Base-by-base conservation (phyloP, 2,888 invertebrate genomes). In the Saturnia pavonia region DNA sequence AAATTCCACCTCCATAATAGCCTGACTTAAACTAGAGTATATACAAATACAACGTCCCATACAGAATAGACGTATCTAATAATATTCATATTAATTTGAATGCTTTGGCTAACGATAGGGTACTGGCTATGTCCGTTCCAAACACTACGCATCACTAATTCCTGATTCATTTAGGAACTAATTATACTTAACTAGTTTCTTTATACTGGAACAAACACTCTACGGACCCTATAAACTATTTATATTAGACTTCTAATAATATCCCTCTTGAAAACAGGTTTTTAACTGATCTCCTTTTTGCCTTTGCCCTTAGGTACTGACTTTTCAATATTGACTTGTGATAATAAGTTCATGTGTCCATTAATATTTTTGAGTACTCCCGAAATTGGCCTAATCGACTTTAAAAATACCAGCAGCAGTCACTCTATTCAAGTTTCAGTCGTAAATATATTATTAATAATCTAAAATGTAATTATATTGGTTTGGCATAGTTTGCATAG, bases 81-180 rank as follows among this genome's bases (percentile, higher is more conserved):
- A 73, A 85, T 92, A 92, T 92, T 86, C 92, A 93, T 92, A 92
- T 85, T 91, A 91, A 91, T 91, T 88, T 90, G 88, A 85, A 90
- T 92, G 91, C 93, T 93, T 93, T 93, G 93, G 93, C 92, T 92
- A 92, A 86, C 80, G 83, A 86, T 83, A 88, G 92, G 91, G 91
- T 84, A 84, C 82, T 85, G 82, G 83, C 84, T 60, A 27, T 75
- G 81, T 74, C 79, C 73, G 71, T 80, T 77, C 75, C 76, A 76
- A 76, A 68, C 27, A 75, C 76, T 76, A 73, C 68, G 68, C 48
- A 3, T 8, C 40, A 54, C 54, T 65, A 67, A 70, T 70, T 68
- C 57, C 54, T 63, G 63, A 70, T 68, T 69, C 22, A 71, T 69
- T 65, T 60, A 71, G n/a, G 71, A 72, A 70, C 70, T 70, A 70